Percentiles rank a stretch among this genome's conserved stretches.
Evolutionary conservation across 2,113 vertebrate genomes (phyloP).

Genomic region (Diadophis punctatus): DNA sequence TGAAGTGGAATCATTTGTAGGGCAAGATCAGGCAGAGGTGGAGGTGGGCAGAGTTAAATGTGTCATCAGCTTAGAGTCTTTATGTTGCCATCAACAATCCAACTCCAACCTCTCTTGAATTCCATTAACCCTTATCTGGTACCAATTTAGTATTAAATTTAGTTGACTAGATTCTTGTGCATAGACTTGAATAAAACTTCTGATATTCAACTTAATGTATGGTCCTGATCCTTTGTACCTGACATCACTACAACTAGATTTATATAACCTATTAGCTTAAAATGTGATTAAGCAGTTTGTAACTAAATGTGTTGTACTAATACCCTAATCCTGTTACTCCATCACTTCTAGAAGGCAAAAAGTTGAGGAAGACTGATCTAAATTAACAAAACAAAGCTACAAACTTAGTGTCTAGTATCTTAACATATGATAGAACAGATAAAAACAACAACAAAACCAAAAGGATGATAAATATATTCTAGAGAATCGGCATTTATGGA

Average conservation of each 20-base stretch:
- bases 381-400: not conserved
- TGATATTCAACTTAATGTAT: not conserved
- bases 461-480: not conserved
- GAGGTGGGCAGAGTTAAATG: no score
- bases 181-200: not conserved
- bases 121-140: not conserved
- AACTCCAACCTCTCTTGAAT: not conserved
- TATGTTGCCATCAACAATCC: no score
- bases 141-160: not conserved
- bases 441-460: not conserved
- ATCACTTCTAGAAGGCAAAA: not conserved
- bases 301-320: not conserved
- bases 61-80: no score
- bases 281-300: not conserved
- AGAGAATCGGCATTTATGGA: not conserved
- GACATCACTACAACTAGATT: not conserved
- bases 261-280: not conserved
- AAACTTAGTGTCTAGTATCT: not conserved
- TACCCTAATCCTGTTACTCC: not conserved
- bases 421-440: not conserved
- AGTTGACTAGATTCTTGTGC: not conserved
- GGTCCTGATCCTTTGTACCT: not conserved
- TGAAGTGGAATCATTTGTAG: fast-evolving
- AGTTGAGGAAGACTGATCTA: not conserved
- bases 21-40: no score